Conservation (phyloP, 2,888 invertebrate species). For the Amphipyra berbera region DNA sequence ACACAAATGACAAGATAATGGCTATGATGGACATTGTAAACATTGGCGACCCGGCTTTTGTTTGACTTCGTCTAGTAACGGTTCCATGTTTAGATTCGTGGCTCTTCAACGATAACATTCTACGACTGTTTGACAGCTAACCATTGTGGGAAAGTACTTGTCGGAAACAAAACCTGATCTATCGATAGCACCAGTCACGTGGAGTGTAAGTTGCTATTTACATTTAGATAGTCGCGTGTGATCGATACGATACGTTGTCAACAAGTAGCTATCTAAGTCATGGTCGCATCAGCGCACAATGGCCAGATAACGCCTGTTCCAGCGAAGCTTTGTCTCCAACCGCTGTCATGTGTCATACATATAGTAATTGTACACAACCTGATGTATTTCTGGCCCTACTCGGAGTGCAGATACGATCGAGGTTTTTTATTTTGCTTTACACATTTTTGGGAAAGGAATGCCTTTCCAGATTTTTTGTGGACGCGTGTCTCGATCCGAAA, state of each 20-base stretch:
- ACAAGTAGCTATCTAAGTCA: slow-evolving; percentile 65
- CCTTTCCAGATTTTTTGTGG: slow-evolving; percentile 13
- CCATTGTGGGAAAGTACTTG: background rate
- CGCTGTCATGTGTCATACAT: slow-evolving; percentile 19
- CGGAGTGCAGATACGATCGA: slow-evolving; percentile 4
- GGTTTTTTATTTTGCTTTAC: slow-evolving; percentile 17
- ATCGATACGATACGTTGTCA: slow-evolving; percentile 42
- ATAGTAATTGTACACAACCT: slow-evolving; percentile 13
- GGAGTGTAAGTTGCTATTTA: slow-evolving; percentile 24
- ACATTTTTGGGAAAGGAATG: slow-evolving; percentile 35
- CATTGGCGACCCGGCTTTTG: too few species aligned
- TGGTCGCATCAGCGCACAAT: slow-evolving; percentile 61
- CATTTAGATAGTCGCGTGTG: slow-evolving; percentile 34
- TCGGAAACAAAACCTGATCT: slow-evolving; percentile 14
- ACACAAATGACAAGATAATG: too few species aligned
- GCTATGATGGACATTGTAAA: too few species aligned
- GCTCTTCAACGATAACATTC: too few species aligned
- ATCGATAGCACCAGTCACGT: slow-evolving; percentile 3
- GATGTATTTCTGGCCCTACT: slow-evolving; percentile 16
- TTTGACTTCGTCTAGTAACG: too few species aligned
- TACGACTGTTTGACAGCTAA: too few species aligned
- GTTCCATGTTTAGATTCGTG: too few species aligned
- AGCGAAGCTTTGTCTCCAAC: slow-evolving; percentile 40
- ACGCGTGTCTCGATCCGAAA: slow-evolving; percentile 8
- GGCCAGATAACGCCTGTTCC: slow-evolving; percentile 58